Percentiles rank a stretch among this genome's conserved stretches.
phyloP scores from a whole-genome alignment of 2,797 vertebrate genomes.

The Syndactyla subalaris region DNA sequence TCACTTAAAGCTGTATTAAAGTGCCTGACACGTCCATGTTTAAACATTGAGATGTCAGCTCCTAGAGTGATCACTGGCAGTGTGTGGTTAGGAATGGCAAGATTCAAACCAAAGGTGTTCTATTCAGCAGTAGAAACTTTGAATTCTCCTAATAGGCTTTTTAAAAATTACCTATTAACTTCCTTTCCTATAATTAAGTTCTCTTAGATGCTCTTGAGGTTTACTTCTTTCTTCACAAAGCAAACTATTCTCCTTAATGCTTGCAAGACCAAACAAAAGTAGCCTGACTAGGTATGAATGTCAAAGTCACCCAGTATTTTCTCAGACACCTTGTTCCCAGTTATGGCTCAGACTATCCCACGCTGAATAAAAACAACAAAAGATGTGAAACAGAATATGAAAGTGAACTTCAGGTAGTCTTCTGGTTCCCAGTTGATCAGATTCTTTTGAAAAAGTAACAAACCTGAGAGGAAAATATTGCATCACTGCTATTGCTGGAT shows the following conservation, averaged over 20 bases:
- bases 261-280: background rate
- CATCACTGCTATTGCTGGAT: background rate
- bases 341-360: background rate
- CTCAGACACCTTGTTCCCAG: background rate
- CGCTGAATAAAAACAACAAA: background rate
- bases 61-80: background rate
- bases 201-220: background rate
- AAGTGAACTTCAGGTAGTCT: background rate
- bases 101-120: background rate
- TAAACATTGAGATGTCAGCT: background rate
- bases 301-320: background rate
- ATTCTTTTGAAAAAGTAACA: background rate
- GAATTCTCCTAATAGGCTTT: background rate
- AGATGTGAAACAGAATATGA: background rate
- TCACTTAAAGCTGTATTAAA: background rate
- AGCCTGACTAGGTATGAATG: background rate
- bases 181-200: background rate
- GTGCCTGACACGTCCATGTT: background rate
- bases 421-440: background rate
- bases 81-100: background rate
- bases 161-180: background rate
- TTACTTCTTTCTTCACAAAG: background rate
- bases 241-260: background rate
- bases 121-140: background rate
- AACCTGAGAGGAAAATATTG: background rate